Evolutionary conservation across 2,888 invertebrate species (phyloP), one percentile per base, ranked within the genome.

Genomic region (Escarpia spicata): DNA sequence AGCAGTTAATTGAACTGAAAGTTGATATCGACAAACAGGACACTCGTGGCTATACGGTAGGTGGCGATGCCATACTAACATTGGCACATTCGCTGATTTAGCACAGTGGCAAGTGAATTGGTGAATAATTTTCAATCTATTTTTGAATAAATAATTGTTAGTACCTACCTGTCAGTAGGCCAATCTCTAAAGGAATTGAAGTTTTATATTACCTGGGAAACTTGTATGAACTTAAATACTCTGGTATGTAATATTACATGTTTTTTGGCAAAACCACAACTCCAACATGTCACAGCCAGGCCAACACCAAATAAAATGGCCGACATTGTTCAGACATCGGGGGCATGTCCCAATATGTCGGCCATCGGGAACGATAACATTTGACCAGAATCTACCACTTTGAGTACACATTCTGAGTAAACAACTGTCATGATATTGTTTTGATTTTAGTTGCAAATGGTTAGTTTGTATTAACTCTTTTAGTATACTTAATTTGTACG

Each of bases 11-110:
- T n/a, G 95, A 96, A 6, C 93, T 94, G 89, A 95, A 95, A 37
- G 96, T 96, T 10, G 95, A 96, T 91, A 93, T 96, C 15, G 96
- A 96, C 94, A 95, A 95, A 60, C 96, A 96, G 94, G 97, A 97
- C 94, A 95, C 95, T 44, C 95, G 96, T 93, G 96, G 97, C 52
- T 96, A 96, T 96, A 96, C 96, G 90, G 96, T 96, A 94, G 94
- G 95, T 93, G 60, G 44, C 91, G 75, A 15, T 3, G 19, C 26
- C 4, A 75, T 26, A 3, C 75, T n/a, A 75, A 26, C 26, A 15
- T 15, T 75, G 26, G n/a, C 75, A 75, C 75, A 26, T 75, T 75
- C 75, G n/a, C 6, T 75, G n/a, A 75, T 6, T 26, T 75, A 6
- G n/a, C 75, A 26, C 75, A 26, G 75, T 26, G 6, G 6, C 75